Percentiles rank a stretch among this genome's conserved stretches.
Evolutionary conservation across 1,140 invertebrate species (phyloP).

Genomic region (Centruroides vittatus): DNA sequence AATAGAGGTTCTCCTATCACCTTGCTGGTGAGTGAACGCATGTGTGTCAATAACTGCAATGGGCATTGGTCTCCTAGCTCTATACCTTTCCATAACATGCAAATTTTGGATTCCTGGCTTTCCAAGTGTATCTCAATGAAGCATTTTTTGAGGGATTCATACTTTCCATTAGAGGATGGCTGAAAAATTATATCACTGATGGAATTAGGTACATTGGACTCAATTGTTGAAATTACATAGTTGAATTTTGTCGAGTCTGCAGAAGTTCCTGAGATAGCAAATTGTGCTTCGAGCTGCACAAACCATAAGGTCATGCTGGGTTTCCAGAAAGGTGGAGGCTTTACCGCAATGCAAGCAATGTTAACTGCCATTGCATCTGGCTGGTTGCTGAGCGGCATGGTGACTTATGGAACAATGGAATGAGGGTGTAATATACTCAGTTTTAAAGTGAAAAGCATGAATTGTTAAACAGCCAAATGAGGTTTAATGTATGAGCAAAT

Average conservation of each 20-base stretch:
- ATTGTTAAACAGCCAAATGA: no score
- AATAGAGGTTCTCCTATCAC: not conserved
- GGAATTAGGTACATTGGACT: not conserved
- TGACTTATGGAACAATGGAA: no score
- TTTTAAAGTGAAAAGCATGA: no score
- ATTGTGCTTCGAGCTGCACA: constrained; percentile 21
- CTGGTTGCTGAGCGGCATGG: no score
- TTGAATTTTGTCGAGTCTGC: constrained; percentile 18
- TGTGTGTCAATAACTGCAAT: not conserved
- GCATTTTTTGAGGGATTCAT: not conserved
- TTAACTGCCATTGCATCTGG: no score
- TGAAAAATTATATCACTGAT: not conserved
- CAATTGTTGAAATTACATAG: constrained; percentile 3
- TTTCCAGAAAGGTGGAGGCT: constrained; percentile 21
- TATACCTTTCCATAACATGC: not conserved
- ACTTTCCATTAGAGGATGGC: not conserved
- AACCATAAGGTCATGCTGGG: constrained; percentile 22
- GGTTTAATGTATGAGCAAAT: no score
- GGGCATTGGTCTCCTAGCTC: not conserved
- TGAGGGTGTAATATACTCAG: no score
- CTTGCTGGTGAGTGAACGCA: not conserved
- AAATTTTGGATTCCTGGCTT: not conserved
- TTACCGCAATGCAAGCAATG: not conserved
- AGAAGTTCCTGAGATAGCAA: constrained; percentile 11
- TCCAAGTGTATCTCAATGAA: not conserved